phyloP scores from a whole-genome alignment of 2,888 invertebrate species.

The Keiferia lycopersicella region DNA sequence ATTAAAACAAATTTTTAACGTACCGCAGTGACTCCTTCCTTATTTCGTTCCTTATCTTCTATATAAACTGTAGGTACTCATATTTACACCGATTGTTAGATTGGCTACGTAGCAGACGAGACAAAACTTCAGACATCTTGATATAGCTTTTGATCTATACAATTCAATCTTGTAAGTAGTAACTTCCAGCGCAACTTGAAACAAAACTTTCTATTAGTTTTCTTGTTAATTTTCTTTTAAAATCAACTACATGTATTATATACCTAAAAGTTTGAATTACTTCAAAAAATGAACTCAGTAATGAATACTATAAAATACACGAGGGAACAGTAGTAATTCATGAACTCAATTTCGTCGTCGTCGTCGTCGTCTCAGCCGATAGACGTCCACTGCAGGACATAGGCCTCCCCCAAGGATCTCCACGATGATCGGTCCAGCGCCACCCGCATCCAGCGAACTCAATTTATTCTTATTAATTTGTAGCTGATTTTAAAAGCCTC shows the following conservation, averaged over 20 bases:
- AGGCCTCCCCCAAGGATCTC: too few relatives aligned
- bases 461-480: not conserved
- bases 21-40: not conserved
- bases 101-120: slow-evolving; percentile 15
- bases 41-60: slow-evolving; percentile 7
- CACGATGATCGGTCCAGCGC: too few relatives aligned
- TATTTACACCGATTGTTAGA: slow-evolving; percentile 5
- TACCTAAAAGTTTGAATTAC: not conserved
- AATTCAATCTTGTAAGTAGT: not conserved
- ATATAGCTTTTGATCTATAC: not conserved
- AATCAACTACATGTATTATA: not conserved
- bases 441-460: too few relatives aligned
- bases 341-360: not conserved
- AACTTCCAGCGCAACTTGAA: not conserved
- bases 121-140: not conserved
- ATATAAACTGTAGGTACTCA: slow-evolving; percentile 18
- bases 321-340: not conserved
- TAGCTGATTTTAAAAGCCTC: slow-evolving; percentile 5
- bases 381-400: too few relatives aligned
- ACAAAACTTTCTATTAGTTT: not conserved
- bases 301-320: not conserved
- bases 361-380: too few relatives aligned
- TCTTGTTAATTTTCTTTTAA: not conserved
- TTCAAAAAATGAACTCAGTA: not conserved
- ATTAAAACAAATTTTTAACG: not conserved